A percentile compares a stretch with the other conserved stretches of the same genome.
These are phyloP conservation scores for Cnemophilus loriae DNA, from an alignment of 2,113 vertebrate genomes.

Conservation along the genomic window DNA sequence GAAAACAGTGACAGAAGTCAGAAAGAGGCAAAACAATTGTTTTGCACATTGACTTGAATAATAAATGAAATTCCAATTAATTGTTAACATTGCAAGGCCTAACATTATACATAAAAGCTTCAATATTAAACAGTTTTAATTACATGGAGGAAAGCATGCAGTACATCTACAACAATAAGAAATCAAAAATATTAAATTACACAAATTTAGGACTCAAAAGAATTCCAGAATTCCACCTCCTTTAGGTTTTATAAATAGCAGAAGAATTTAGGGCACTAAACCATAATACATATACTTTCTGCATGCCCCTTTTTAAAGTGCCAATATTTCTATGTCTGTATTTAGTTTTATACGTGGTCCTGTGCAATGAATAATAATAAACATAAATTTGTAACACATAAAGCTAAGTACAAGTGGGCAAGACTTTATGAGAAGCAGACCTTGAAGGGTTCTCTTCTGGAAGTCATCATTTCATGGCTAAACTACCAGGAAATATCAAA, in stretches of 20 bases:
- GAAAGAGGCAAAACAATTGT: not conserved
- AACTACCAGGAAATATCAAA: constrained; percentile 22
- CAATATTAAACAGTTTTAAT: not conserved
- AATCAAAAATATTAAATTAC: not conserved
- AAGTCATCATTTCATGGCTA: not conserved
- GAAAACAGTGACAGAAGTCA: not conserved
- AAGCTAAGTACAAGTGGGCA: not conserved
- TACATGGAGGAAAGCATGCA: not conserved
- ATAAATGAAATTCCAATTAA: not conserved
- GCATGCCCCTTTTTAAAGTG: not conserved
- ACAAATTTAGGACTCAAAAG: not conserved
- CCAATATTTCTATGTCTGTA: not conserved
- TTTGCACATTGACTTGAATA: not conserved
- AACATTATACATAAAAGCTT: not conserved
- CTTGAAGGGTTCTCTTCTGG: not conserved
- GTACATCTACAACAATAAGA: not conserved
- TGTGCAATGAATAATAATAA: not conserved
- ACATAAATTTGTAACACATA: not conserved
- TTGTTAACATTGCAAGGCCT: not conserved
- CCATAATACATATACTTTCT: not conserved
- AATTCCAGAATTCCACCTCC: not conserved
- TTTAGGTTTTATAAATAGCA: not conserved
- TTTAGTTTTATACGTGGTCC: not conserved
- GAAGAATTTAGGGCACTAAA: not conserved
- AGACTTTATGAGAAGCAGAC: not conserved